Evolutionary conservation across 1,140 invertebrate genomes (phyloP).

Genomic region (Lasioglossum baleicum): DNA sequence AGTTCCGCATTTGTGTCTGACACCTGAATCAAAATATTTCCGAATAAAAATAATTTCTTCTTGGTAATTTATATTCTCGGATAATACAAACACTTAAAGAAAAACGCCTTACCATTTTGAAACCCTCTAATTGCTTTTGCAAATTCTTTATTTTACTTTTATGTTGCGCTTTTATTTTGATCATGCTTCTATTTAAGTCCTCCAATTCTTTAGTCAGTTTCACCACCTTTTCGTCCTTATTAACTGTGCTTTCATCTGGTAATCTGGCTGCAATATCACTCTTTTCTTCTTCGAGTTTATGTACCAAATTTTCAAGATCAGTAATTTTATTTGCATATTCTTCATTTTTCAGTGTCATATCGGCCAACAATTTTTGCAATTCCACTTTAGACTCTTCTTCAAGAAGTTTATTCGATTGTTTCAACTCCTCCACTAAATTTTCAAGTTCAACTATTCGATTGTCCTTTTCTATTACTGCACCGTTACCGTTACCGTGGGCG

Average conservation of each 20-base stretch:
- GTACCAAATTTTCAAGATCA: conserved; percentile 67
- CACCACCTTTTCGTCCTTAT: conserved; percentile 79
- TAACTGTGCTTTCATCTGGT: conserved; percentile 58
- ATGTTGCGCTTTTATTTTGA: conserved; percentile 90
- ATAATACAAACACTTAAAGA: background rate
- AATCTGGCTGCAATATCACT: conserved; percentile 60
- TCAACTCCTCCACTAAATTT: conserved; percentile 71
- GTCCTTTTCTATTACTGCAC: conserved; percentile 70
- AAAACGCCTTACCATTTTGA: conserved; percentile 82
- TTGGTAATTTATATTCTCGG: too few species aligned
- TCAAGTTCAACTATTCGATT: conserved; percentile 76
- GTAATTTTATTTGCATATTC: conserved; percentile 66
- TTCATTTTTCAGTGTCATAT: conserved; percentile 68
- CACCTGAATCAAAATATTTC: conserved; percentile 62
- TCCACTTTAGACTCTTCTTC: conserved; percentile 69
- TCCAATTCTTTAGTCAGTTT: conserved; percentile 86
- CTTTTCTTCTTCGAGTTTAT: conserved; percentile 70
- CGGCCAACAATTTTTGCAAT: conserved; percentile 64
- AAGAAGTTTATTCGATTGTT: conserved; percentile 67
- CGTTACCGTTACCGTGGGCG: conserved; percentile 49
- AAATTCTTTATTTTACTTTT: conserved; percentile 90
- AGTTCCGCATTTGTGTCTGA: conserved; percentile 86
- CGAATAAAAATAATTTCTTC: conserved; percentile 2
- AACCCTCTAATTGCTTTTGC: conserved; percentile 89
- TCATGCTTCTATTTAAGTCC: conserved; percentile 89